Evolutionary conservation across 1,140 invertebrate species (phyloP), one percentile per base, ranked within the genome.

Genomic region (Watersipora subatra): DNA sequence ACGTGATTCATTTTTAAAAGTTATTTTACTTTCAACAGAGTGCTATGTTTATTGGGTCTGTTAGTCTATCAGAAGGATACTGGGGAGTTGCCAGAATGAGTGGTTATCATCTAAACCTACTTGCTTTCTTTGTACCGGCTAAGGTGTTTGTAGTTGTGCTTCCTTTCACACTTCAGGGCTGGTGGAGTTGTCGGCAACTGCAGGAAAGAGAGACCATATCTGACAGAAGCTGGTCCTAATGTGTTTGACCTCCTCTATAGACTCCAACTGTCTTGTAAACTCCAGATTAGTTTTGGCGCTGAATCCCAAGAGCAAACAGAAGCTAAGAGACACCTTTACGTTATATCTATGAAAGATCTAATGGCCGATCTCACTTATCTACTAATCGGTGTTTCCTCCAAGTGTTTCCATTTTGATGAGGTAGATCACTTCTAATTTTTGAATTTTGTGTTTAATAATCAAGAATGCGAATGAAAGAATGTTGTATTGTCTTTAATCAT

Each of bases 171-270:
- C 34, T 46, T 7, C n/a, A 46, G 34, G n/a, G 7, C 7, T n/a
- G 34, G 34, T 12, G 34, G 34, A 12, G 7, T 12, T 46, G 34
- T 46, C 34, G 34, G 34, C n/a, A 7, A n/a, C n/a, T 12, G n/a
- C n/a, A n/a, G 7, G 34, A n/a, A 12, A 12, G 75, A 76, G 59
- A 66, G 61, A 25, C 73, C 72, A 0, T 75, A 73, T 68, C 66
- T 76, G 22, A 72, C 74, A 55, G 74, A 76, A 58, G 70, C 72
- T 19, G 75, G 75, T 17, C 67, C 71, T 1, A 22, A 64, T 29
- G 71, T 64, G 1, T 34, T 75, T n/a, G 72, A 75, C 59, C 57
- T 71, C 27, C 63, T 73, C 59, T 65, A 64, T 61, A 55, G 62
- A 1, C 57, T 69, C 17, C 68, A 65, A 46, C 57, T 62, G 58